Conservation (phyloP, 2,113 vertebrate genomes). For the Scomber japonicus region DNA sequence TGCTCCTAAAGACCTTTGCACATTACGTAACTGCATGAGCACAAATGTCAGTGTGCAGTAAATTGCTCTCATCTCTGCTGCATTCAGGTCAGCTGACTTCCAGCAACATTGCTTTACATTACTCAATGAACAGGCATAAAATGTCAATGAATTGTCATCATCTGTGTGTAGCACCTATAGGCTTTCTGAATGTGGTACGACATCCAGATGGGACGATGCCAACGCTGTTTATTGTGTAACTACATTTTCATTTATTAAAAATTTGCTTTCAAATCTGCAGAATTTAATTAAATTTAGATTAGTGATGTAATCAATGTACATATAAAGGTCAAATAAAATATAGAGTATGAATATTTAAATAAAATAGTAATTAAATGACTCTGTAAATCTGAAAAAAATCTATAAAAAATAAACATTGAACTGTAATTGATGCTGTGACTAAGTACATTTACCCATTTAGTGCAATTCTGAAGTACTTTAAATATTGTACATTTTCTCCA, state of each 20-base stretch:
- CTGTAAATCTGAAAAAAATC: no score
- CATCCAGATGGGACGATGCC: neutral
- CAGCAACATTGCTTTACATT: neutral
- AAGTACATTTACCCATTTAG: no score
- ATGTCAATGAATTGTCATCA: neutral
- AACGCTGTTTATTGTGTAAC: neutral
- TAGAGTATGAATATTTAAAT: no score
- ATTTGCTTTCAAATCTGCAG: neutral
- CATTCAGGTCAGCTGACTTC: constrained; percentile 19
- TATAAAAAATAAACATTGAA: no score
- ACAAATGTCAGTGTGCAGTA: constrained; percentile 15
- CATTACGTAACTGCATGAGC: constrained; percentile 16
- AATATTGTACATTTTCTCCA: no score
- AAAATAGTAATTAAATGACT: no score
- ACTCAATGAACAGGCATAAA: neutral
- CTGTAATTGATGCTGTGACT: no score
- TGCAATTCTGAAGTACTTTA: no score
- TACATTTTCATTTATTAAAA: neutral
- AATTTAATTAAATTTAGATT: neutral
- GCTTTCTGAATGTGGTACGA: neutral
- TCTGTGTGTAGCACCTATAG: neutral
- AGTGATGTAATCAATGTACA: neutral
- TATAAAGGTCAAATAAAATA: no score
- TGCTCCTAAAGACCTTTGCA: constrained; percentile 31
- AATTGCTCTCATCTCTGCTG: constrained; percentile 14